Evolutionary conservation across 2,797 vertebrate genomes (phyloP), one percentile per base, ranked within the genome.

Genomic region (Poecilia velifera): DNA sequence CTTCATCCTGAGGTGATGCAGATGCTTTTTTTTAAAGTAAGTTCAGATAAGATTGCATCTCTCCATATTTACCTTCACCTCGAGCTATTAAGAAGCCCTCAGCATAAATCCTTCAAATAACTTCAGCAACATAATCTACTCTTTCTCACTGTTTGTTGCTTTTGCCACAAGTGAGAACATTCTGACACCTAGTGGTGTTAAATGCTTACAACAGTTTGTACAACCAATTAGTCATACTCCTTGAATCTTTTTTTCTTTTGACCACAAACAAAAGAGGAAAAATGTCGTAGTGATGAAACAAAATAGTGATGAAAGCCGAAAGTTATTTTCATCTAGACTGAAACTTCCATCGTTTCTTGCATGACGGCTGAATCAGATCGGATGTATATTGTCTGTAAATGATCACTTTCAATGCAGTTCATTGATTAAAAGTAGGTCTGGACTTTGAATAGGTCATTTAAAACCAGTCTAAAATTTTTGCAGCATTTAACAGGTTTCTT

Each of bases 111-210:
- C 49, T 73, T 46, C 64, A 39, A 36, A 25, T 0, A 43, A 59
- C n/a, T 78, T 83, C 22, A 76, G 45, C 13, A 34, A 70, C 47
- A 51, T 51, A 16, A 73, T 68, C 5, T 13, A 13, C 18, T 72
- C 53, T 22, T 20, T 0, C 55, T 1, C 0, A 0, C 3, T 13
- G 13, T 28, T 51, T 1, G 20, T 51, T 55, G 72, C 34, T 45
- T 47, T 41, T 66, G 8, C 28, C 6, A 85, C 75, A 36, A 2
- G 51, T 86, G 84, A 85, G 72, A 75, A 41, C 57, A 91, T 79
- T 31, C 87, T 94, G 95, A 87, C 95, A 93, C 91, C 95, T 95
- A 93, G 94, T 95, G 95, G 92, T 71, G 3, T 1, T 3, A 0
- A 25, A 68, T n/a, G 12, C 8, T 39, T 1, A 74, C 39, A 71